Conservation (phyloP, 2,888 invertebrate species). For the Spodoptera picta region DNA sequence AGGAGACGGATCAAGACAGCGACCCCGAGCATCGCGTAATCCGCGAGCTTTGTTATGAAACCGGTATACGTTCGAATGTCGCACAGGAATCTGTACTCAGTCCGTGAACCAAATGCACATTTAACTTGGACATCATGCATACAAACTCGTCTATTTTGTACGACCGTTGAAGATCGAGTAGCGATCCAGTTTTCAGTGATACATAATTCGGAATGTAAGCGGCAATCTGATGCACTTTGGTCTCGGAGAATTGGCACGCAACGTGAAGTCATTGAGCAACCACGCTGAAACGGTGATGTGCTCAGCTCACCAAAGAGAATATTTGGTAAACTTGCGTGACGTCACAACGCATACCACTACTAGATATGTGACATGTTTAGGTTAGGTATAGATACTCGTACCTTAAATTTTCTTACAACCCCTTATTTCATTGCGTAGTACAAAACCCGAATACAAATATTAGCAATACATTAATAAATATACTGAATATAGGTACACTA, state of each 20-base stretch:
- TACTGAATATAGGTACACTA: too few relatives aligned
- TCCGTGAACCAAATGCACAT: slow-evolving; percentile 36
- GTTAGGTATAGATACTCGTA: neutral
- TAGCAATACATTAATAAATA: too few relatives aligned
- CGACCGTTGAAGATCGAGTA: slow-evolving; percentile 55
- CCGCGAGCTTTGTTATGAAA: slow-evolving; percentile 54
- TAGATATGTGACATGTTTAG: slow-evolving; percentile 8
- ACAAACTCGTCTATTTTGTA: slow-evolving; percentile 46
- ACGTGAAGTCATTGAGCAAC: slow-evolving; percentile 71
- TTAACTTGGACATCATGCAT: slow-evolving; percentile 45
- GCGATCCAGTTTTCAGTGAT: slow-evolving; percentile 70
- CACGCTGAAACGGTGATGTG: slow-evolving; percentile 45
- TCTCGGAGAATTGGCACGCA: slow-evolving; percentile 64
- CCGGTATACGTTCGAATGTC: slow-evolving; percentile 51
- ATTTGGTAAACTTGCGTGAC: slow-evolving; percentile 35
- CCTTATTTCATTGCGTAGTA: too few relatives aligned
- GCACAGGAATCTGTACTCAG: slow-evolving; percentile 32
- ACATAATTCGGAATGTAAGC: slow-evolving; percentile 70
- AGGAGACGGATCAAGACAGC: slow-evolving; percentile 55
- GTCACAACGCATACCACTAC: neutral
- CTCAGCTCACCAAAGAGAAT: slow-evolving; percentile 33
- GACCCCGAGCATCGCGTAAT: slow-evolving; percentile 63
- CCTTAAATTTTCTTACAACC: too few relatives aligned
- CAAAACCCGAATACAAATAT: too few relatives aligned
- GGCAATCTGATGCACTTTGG: slow-evolving; percentile 78